Base-by-base conservation (phyloP, 2,113 vertebrate species). In the Aspidoscelis tigris region DNA sequence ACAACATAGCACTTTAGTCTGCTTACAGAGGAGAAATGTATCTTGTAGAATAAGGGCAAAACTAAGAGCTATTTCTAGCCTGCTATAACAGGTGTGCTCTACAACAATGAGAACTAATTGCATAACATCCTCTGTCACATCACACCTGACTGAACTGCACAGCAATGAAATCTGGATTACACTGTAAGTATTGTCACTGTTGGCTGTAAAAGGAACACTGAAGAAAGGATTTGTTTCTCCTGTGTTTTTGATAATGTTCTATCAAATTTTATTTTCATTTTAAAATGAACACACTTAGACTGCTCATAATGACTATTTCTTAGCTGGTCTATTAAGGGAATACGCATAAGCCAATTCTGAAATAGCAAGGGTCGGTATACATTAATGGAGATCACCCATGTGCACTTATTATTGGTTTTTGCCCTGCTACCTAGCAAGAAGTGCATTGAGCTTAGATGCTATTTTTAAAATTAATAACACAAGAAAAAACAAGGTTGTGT, bases 401-500 rank as follows among this genome's bases (percentile, higher is more conserved):
- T 47, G 82, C 89, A 88, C 76, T 89, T 84, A 87, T 87, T 64
- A 68, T 76, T 84, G 76, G 8, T 39, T 81, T 87, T 87, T 88
- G 33, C 50, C 79, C 66, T 84, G 39, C 78, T 90, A 80, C 66
- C 82, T 92, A 92, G 88, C 79, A 90, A 88, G 91, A 87, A 70
- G 2, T 50, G 71, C 70, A 88, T 0, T 16, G 86, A 88, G 74
- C 87, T 89, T 66, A 90, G 87, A 92, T 90, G 58, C 18, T 72
- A 78, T 88, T 93, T 91, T 86, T 84, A 91, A 92, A 92, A 87
- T 87, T 87, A 87, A 83, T 87, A 87, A 87, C 71, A 65, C 50
- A 72, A 84, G 89, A 93, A 92, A 91, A 89, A 92, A 92, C 91
- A 94, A 93, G 90, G 81, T 86, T 92, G 82, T 88, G 66, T 87